Evolutionary conservation across 92 coral and sea anemone species (phyloP).

Genomic region (Palythoa heliodiscus): DNA sequence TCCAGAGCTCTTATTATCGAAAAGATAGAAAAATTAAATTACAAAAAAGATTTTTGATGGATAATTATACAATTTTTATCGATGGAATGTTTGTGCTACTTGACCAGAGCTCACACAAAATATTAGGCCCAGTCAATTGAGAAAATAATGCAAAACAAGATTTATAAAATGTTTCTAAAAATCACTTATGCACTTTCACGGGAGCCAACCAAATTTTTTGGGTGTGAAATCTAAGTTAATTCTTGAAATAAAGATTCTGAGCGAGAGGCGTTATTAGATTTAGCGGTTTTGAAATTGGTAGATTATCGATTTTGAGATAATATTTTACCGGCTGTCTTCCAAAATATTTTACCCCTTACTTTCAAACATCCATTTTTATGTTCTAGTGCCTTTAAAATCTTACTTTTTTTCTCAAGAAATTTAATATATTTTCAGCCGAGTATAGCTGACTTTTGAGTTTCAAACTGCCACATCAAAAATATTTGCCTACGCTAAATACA

Average conservation of each 20-base stretch:
- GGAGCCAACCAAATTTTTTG: conserved; percentile 1
- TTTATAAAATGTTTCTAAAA: neutral
- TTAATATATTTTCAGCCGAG: neutral
- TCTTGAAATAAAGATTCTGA: conserved; percentile 33
- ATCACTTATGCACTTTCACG: neutral
- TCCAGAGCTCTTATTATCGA: conserved; percentile 19
- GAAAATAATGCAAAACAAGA: conserved; percentile 1
- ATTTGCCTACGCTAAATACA: conserved; percentile 13
- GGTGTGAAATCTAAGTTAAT: conserved; percentile 15
- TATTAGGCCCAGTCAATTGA: neutral
- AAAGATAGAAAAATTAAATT: conserved; percentile 40
- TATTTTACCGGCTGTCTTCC: conserved; percentile 35
- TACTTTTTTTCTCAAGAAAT: neutral
- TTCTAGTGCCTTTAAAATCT: neutral
- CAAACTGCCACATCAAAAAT: neutral
- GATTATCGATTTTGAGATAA: conserved; percentile 41
- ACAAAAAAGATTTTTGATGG: conserved; percentile 11
- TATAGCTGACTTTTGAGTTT: neutral
- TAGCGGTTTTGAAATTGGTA: conserved; percentile 43
- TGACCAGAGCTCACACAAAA: neutral
- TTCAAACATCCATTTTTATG: neutral
- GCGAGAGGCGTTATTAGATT: conserved; percentile 46
- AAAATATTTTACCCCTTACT: neutral
- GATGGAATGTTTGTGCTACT: conserved; percentile 20
- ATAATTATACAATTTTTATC: conserved; percentile 9